Evolutionary conservation across 2,113 vertebrate genomes (phyloP), one percentile per base, ranked within the genome.

Genomic region (Cromileptes altivelis): DNA sequence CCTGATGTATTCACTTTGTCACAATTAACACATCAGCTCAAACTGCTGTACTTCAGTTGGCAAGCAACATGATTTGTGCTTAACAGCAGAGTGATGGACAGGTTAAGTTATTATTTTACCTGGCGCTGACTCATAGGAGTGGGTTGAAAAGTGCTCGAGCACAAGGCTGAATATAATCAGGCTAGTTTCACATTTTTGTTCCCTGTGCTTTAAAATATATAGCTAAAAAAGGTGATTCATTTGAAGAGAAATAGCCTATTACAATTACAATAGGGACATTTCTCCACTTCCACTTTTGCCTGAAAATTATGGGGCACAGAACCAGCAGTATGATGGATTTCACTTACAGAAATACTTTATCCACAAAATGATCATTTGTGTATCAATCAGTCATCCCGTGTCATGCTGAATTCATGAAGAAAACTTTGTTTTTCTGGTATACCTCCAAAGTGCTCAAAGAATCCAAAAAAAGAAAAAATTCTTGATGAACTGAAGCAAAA

Each of bases 21-120:
- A 78, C 27, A 79, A 76, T 75, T 71, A 84, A 55, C n/a, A n/a
- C 52, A 13, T 84, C 25, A 56, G 47, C 25, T 73, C 70, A 50
- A 62, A 11, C 25, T 10, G 58, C 25, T 30, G 70, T 53, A 60
- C 70, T 86, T 53, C 65, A 53, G 45, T 12, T 67, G 19, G 17
- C 6, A 2, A 45, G 47, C 4, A 1, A 42, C 27, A 76, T 65
- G 47, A 72, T 81, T 70, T 33, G 23, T 53, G 10, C 77, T 61
- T 70, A 53, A 61, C n/a, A 71, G 18, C 55, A 10, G 33, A 15
- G 7, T 81, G 78, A 72, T 27, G 10, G 82, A 71, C 70, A 81
- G 42, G 50, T 45, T 70, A 63, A 50, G 45, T 62, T 80, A 74
- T 82, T 69, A 73, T 65, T 80, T 72, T 55, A 78, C 65, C 50